These are phyloP conservation scores for Vulpes ferrilata DNA, from an alignment of 2,113 vertebrate species.

Conservation along the genomic window DNA sequence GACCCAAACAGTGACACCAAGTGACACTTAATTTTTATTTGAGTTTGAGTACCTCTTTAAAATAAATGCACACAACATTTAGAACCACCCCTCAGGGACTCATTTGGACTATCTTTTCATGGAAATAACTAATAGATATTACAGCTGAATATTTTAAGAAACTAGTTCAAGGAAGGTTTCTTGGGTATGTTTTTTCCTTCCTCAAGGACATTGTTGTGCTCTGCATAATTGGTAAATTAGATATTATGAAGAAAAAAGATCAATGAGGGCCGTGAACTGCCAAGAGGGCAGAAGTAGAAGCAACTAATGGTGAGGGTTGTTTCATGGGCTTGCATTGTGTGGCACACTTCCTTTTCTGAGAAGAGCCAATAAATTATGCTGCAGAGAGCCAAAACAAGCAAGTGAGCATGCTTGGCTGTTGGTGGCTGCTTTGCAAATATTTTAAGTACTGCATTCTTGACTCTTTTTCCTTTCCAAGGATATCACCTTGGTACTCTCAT, in stretches of 20 bases:
- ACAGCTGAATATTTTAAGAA: constrained; percentile 61
- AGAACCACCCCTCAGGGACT: constrained; percentile 54
- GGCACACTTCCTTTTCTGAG: not conserved
- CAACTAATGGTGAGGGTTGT: not conserved
- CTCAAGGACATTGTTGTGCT: constrained; percentile 56
- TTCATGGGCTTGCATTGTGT: not conserved
- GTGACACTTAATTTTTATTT: constrained; percentile 68
- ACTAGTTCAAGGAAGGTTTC: constrained; percentile 37
- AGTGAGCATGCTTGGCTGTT: not conserved
- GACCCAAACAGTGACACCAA: constrained; percentile 12
- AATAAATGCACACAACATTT: constrained; percentile 49
- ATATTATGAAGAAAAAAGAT: constrained; percentile 51
- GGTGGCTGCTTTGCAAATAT: constrained; percentile 31
- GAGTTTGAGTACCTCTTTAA: constrained; percentile 21
- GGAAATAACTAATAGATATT: constrained; percentile 63
- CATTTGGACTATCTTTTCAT: constrained; percentile 34
- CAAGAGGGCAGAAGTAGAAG: constrained; percentile 39
- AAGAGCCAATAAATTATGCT: not conserved
- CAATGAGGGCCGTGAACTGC: not conserved
- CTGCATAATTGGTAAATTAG: constrained; percentile 61
- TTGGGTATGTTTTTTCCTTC: constrained; percentile 49
- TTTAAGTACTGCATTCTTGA: not conserved
- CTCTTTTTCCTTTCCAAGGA: not conserved
- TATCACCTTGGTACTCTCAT: not conserved
- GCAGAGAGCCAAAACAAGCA: constrained; percentile 46